Conservation (phyloP, 2,797 vertebrate species). For the Lepus oiostolus region DNA sequence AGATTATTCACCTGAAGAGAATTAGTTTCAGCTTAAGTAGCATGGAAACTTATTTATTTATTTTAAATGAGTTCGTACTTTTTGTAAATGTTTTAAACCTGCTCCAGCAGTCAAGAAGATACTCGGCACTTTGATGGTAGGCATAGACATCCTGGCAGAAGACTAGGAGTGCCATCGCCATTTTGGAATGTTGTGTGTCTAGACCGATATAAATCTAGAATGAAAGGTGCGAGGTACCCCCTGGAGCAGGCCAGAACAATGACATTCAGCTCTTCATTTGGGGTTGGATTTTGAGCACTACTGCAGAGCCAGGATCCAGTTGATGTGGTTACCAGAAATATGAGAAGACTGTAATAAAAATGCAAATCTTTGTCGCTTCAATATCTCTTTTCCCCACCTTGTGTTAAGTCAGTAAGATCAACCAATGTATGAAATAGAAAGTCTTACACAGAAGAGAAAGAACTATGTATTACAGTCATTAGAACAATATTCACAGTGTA, state of each 20-base stretch:
- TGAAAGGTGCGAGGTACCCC: background rate
- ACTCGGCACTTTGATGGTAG: fast-evolving
- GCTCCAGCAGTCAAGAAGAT: background rate
- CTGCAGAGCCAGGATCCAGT: background rate
- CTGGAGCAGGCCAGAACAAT: background rate
- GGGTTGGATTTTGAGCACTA: background rate
- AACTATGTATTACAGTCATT: background rate
- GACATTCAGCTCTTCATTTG: background rate
- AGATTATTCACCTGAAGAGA: background rate
- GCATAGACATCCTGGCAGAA: background rate
- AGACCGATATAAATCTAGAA: background rate
- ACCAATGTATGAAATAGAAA: background rate
- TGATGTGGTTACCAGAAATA: background rate
- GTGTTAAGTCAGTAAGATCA: background rate
- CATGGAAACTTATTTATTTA: background rate
- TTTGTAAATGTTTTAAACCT: background rate
- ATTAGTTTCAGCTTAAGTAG: background rate
- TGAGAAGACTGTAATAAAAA: background rate
- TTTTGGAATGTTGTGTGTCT: background rate
- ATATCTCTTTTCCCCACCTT: background rate
- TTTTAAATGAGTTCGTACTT: background rate
- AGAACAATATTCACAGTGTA: background rate
- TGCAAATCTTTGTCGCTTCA: background rate
- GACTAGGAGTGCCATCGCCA: too few relatives aligned
- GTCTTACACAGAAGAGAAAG: background rate